Conservation (phyloP, 1,140 invertebrate genomes). For the Odontomachus brunneus region DNA sequence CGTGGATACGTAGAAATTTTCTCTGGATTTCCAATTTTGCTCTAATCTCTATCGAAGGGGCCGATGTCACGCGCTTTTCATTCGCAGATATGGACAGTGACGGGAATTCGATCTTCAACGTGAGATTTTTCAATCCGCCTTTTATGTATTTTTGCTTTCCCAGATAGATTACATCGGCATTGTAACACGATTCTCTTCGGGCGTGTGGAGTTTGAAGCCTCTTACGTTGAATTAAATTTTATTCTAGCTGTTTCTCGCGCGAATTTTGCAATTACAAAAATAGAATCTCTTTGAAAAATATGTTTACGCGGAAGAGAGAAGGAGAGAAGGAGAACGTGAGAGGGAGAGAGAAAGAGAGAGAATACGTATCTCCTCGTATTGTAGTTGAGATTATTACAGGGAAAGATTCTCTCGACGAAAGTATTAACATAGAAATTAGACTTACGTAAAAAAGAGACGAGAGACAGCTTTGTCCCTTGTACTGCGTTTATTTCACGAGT, state of each 20-base stretch:
- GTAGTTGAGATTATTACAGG: no score
- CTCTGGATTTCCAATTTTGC: constrained; percentile 46
- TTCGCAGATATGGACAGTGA: not conserved
- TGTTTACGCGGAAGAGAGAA: not conserved
- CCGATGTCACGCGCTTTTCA: constrained; percentile 47
- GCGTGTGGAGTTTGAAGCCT: no score
- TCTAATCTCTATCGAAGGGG: constrained; percentile 39
- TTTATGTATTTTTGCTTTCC: constrained; percentile 31
- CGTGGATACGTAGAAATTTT: constrained; percentile 30
- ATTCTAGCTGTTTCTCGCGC: no score
- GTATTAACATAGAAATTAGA: not conserved
- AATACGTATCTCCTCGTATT: no score
- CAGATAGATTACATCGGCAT: constrained; percentile 31
- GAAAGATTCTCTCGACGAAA: not conserved
- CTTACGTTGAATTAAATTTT: no score
- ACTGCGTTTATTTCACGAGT: not conserved
- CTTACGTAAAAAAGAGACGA: not conserved
- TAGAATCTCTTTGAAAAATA: not conserved
- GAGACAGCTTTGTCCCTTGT: not conserved
- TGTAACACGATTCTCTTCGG: not conserved
- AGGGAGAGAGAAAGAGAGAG: no score
- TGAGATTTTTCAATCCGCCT: constrained; percentile 25
- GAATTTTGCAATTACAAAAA: no score
- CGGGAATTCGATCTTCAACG: constrained; percentile 7
- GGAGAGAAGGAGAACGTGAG: no score